Evolutionary conservation across 1,140 invertebrate species (phyloP).

Genomic region (Delia radicum): DNA sequence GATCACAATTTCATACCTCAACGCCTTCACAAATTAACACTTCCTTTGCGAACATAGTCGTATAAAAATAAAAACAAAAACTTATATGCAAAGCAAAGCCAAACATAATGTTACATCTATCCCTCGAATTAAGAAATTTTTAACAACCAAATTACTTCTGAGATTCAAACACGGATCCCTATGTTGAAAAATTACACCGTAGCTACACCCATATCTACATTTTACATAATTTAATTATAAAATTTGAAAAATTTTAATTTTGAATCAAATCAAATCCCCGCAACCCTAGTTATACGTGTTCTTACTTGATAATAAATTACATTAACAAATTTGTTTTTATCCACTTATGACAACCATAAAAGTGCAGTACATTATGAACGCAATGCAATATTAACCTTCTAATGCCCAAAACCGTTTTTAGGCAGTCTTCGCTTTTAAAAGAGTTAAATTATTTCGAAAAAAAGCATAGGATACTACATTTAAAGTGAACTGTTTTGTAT

Average conservation of each 20-base stretch:
- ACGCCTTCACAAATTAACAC: slow-evolving; percentile 3
- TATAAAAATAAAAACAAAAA: not conserved
- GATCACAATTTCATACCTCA: not conserved
- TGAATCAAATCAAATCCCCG: not conserved
- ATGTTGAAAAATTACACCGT: too few relatives aligned
- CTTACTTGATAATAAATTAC: not conserved
- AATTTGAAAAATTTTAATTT: not conserved
- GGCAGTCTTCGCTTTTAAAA: too few relatives aligned
- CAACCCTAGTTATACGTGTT: not conserved
- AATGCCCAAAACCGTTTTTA: too few relatives aligned
- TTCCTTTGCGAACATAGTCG: not conserved
- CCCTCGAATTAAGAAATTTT: too few relatives aligned
- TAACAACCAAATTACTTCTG: too few relatives aligned
- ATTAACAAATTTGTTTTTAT: not conserved
- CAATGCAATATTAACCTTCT: too few relatives aligned
- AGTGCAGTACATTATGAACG: not conserved
- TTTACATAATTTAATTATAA: too few relatives aligned
- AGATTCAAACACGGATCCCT: too few relatives aligned
- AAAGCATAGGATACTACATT: too few relatives aligned
- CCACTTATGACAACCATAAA: not conserved
- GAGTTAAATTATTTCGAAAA: too few relatives aligned
- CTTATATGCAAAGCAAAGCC: not conserved
- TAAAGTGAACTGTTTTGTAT: too few relatives aligned
- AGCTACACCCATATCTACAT: too few relatives aligned
- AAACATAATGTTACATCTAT: not conserved